Evolutionary conservation across 2,888 invertebrate species (phyloP), one percentile per base, ranked within the genome.

Genomic region (Dugesia japonica): DNA sequence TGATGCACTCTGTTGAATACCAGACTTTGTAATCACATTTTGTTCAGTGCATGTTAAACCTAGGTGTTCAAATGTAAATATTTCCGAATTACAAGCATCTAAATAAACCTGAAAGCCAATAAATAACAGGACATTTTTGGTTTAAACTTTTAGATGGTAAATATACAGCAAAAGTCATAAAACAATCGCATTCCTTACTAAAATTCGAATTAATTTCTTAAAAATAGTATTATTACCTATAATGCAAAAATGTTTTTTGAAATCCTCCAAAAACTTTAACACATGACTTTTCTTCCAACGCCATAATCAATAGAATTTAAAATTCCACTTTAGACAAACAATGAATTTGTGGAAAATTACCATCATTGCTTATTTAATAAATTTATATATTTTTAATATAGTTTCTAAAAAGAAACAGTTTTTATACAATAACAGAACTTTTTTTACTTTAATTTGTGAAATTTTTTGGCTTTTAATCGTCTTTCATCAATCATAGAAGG

Each of bases 1-100:
- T 1, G 93, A 88, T 1, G 97, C 97, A 85, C 90, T 89, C 86
- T 88, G 88, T 86, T 98, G 98, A 79, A 91, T 90, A n/a, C 94
- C 95, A 72, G 93, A 89, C 86, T 98, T 98, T 74, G 90, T 89
- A 79, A 94, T 90, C 82, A 97, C 94, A 86, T 98, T 98, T 82
- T 91, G 90, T 84, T 98, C 95, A 15, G 89, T 92, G 84, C 97
- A 97, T 0, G 91, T 91, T 31, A 97, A 86, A 0, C 95, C 84
- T 83, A 77, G 1, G 78, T 76, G 15, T 72, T n/a, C 23, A 75
- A 23, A n/a, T n/a, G n/a, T n/a, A n/a, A n/a, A n/a, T n/a, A n/a
- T n/a, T n/a, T n/a, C n/a, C n/a, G n/a, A n/a, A n/a, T n/a, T n/a
- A n/a, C n/a, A n/a, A n/a, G 13, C 13, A 31, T 31, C 13, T 26